A percentile compares a stretch with the other conserved stretches of the same genome.
These are phyloP conservation scores for Oreochromis spilurus DNA, from an alignment of 2,113 vertebrate genomes.

Conservation along the genomic window DNA sequence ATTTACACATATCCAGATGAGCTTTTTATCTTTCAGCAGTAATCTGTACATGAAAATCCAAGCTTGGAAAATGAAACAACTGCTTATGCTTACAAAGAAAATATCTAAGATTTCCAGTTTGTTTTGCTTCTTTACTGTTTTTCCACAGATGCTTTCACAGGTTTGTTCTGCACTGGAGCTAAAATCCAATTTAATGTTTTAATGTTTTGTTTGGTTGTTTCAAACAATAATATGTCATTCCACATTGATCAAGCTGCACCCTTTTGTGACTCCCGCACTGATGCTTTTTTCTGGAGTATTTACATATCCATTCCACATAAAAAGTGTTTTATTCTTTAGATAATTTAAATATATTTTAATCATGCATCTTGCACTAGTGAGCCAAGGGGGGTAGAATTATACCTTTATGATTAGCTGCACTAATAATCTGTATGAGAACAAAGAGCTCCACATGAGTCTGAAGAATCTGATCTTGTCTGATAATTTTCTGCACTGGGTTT, in stretches of 20 bases:
- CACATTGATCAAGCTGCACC: not conserved
- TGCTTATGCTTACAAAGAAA: no score
- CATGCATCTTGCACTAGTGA: not conserved
- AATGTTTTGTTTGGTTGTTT: not conserved
- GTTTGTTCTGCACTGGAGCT: no score
- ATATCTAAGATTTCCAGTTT: no score
- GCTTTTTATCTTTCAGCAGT: no score
- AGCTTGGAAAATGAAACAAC: no score
- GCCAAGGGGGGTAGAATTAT: accelerated
- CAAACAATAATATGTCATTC: not conserved
- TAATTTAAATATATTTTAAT: not conserved
- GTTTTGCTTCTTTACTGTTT: no score
- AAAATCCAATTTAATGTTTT: not conserved
- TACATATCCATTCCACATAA: not conserved
- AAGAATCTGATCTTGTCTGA: not conserved
- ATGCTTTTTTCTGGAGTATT: not conserved
- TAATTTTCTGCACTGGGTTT: not conserved
- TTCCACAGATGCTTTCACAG: no score
- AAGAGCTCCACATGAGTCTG: not conserved
- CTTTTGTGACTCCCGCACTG: not conserved
- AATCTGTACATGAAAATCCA: no score
- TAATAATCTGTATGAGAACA: not conserved
- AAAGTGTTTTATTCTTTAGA: not conserved
- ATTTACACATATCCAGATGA: no score
- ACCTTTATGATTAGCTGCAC: not conserved